Evolutionary conservation across 1,140 invertebrate species (phyloP).

Genomic region (Papilio xuthus): DNA sequence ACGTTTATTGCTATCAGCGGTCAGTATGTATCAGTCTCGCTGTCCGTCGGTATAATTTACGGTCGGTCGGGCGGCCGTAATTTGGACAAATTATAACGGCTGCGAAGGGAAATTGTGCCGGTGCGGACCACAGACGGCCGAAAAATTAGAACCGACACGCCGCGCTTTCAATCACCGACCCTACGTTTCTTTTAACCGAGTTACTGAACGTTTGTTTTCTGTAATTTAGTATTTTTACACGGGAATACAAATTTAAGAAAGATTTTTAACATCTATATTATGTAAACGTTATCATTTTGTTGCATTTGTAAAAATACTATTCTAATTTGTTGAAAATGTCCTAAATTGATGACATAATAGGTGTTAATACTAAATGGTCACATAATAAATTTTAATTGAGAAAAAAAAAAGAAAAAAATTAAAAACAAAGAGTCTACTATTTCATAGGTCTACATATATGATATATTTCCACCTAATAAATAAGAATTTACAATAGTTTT

Average conservation of each 20-base stretch:
- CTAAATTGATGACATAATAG: no score
- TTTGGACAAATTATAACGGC: slow-evolving; percentile 34
- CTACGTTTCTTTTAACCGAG: slow-evolving; percentile 28
- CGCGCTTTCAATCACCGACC: slow-evolving; percentile 30
- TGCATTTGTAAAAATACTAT: neutral
- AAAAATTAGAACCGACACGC: slow-evolving; percentile 31
- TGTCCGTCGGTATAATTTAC: slow-evolving; percentile 31
- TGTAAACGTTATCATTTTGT: neutral
- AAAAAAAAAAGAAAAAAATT: neutral
- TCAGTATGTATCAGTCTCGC: slow-evolving; percentile 26
- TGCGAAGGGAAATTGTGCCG: slow-evolving; percentile 30
- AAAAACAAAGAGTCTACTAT: no score
- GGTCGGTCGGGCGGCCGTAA: slow-evolving; percentile 30
- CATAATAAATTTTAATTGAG: neutral
- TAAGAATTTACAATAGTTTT: neutral
- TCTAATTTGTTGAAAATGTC: no score
- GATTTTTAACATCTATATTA: neutral
- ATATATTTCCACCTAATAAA: no score
- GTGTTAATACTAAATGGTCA: no score
- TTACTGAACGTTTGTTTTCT: slow-evolving; percentile 18
- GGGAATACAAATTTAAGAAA: no score
- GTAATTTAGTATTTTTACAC: slow-evolving; percentile 13
- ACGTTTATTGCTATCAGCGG: slow-evolving; percentile 27
- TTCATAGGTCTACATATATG: no score
- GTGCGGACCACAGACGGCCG: slow-evolving; percentile 23